These are phyloP conservation scores for Arvicanthis niloticus DNA, from an alignment of 2,113 vertebrate genomes.

Conservation along the genomic window DNA sequence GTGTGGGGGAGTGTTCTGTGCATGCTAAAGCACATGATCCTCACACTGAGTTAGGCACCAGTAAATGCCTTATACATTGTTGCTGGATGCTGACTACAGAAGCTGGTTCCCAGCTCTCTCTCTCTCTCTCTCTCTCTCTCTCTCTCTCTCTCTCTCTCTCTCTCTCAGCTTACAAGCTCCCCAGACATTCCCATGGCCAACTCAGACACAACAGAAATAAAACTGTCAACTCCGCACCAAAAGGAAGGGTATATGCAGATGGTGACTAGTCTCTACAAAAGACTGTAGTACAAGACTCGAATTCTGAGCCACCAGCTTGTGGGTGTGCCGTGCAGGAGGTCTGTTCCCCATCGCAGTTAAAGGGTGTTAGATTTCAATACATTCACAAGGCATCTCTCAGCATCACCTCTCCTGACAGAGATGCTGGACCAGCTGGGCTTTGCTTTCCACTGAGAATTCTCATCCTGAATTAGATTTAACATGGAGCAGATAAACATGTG, in stretches of 20 bases:
- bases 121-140: slow-evolving; percentile 2
- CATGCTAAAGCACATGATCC: not conserved
- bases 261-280: slow-evolving; percentile 30
- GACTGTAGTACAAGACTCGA: not conserved
- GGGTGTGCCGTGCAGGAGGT: not conserved
- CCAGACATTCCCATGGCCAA: not conserved
- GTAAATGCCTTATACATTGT: not conserved
- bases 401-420: not conserved
- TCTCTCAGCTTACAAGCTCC: not conserved
- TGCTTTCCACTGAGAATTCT: not conserved
- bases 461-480: not conserved
- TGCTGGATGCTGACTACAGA: not conserved
- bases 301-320: not conserved
- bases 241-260: not conserved
- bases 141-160: slow-evolving; percentile 8
- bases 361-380: not conserved
- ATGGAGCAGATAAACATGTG: not conserved
- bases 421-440: not conserved
- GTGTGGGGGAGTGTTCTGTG: too few relatives aligned
- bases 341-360: not conserved
- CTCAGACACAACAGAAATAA: not conserved
- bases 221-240: slow-evolving; percentile 12
- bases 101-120: not conserved
- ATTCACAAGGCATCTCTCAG: not conserved
- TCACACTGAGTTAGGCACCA: not conserved